phyloP scores from a whole-genome alignment of 2,888 invertebrate genomes.

The Callyntrura sp. region DNA sequence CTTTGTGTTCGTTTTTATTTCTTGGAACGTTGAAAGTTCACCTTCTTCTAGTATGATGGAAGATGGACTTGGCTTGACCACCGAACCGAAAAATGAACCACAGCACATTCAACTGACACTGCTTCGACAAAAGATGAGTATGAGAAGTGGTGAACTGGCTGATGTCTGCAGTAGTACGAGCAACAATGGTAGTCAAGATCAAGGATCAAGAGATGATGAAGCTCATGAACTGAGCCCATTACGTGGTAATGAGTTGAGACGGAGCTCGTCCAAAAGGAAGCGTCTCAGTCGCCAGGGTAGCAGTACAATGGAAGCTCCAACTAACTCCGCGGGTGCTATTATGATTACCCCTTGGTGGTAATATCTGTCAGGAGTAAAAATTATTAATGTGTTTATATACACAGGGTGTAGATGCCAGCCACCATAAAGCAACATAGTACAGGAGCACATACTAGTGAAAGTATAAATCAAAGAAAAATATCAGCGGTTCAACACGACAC shows the following conservation, averaged over 20 bases:
- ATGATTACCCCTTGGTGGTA: conserved; percentile 78
- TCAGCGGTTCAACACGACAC: conserved; percentile 2
- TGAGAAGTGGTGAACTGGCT: conserved; percentile 62
- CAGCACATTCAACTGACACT: conserved; percentile 69
- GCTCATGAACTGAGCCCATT: conserved; percentile 78
- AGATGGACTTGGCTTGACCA: conserved; percentile 71
- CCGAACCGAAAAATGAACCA: conserved; percentile 71
- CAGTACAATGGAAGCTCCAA: conserved; percentile 91
- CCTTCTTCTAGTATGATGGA: conserved; percentile 71
- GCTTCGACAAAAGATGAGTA: conserved; percentile 69
- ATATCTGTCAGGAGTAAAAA: conserved; percentile 72
- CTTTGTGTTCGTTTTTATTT: background rate
- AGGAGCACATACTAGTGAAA: conserved; percentile 45
- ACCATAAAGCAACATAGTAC: conserved; percentile 7
- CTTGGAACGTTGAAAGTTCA: conserved; percentile 64
- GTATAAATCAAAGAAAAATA: conserved; percentile 69
- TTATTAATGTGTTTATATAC: conserved; percentile 68
- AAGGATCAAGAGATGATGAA: conserved; percentile 71
- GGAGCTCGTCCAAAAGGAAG: conserved; percentile 73
- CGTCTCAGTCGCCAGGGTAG: conserved; percentile 91
- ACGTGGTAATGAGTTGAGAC: conserved; percentile 76
- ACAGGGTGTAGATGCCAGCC: conserved; percentile 18
- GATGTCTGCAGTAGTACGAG: conserved; percentile 4
- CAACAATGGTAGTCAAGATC: conserved; percentile 66
- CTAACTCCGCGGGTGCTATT: conserved; percentile 90